Evolutionary conservation across 2,113 vertebrate species (phyloP), one percentile per base, ranked within the genome.

Genomic region (Microcebus lehilahytsara): DNA sequence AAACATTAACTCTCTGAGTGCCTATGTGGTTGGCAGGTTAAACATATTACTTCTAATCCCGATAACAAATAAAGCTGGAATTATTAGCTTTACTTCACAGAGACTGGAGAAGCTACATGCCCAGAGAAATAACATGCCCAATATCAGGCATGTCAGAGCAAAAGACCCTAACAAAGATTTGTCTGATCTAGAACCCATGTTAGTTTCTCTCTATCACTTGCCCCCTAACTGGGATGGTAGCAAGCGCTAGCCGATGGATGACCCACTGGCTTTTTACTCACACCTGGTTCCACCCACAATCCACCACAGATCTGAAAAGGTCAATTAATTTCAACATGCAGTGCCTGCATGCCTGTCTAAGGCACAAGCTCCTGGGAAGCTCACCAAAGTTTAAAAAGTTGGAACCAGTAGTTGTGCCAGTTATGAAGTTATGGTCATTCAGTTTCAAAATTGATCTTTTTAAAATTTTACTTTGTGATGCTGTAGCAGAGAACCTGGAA

Each of bases 361-460:
- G 88, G 25, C n/a, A 79, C 78, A 46, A 80, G 37, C 30, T 83
- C 83, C 90, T 58, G 34, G 77, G 83, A 83, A 85, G 66, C 64
- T 79, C 40, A 20, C 9, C 0, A 37, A 85, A 37, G 69, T 85
- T 34, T 64, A 78, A 27, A 32, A 49, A 86, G 37, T 30, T 74
- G n/a, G 62, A 91, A 53, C 37, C 42, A 51, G 53, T 37, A 87
- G 58, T 40, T 49, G 60, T 89, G 58, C 83, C 78, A 89, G 22
- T 91, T 77, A 40, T 25, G 30, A 91, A 93, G 77, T 81, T 88
- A 66, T 0, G 85, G 78, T 84, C 66, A 58, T 34, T 90, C 77
- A 42, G 64, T 51, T 97, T 84, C 66, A 84, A 78, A 95, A 22
- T 42, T 69, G 37, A 85, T 85, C 49, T 88, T 88, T 87, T 84